Evolutionary conservation across 2,888 invertebrate species (phyloP), one percentile per base, ranked within the genome.

Genomic region (Ephialtes manifestator): DNA sequence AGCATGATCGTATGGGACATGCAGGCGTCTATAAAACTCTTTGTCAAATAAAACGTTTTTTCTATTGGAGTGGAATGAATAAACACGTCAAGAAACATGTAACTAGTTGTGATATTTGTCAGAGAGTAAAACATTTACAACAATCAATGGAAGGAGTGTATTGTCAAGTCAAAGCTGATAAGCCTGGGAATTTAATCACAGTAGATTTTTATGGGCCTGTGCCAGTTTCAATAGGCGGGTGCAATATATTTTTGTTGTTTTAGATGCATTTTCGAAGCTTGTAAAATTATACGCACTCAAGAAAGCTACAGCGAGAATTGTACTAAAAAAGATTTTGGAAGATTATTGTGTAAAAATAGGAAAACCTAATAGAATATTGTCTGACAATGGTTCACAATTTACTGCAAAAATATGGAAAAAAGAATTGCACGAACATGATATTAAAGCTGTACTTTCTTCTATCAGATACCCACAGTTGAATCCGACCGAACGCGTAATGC

Each of bases 121-220:
- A 75, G 35, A 13, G 48, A 10, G 78, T 78, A 4, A 78, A 70
- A 24, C 48, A 70, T 20, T 18, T 78, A 1, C 31, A 60, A 39
- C 43, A 24, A 60, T 13, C 31, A 0, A 48, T 48, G 11, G 60
- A 60, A n/a, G 70, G 70, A 13, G 70, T 58, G 18, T 70, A 58
- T 60, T 28, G 35, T 7, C 24, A 71, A 2, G 78, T 79, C 0
- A 24, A 63, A 43, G 70, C 70, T 8, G 70, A 60, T 0, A 13
- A 51, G 8, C 63, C 63, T 2, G 60, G 60, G 10, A 70, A 79
- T 39, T 18, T 79, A n/a, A 46, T 71, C 0, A 79, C 78, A 1
- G 70, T 79, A 0, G 78, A 79, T 39, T 79, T 60, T 20, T 79
- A 79, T 10, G 78, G 78, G 0, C 78, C 78, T 0, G 20, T 70